phyloP scores from a whole-genome alignment of 2,113 vertebrate genomes.

The Riparia riparia region DNA sequence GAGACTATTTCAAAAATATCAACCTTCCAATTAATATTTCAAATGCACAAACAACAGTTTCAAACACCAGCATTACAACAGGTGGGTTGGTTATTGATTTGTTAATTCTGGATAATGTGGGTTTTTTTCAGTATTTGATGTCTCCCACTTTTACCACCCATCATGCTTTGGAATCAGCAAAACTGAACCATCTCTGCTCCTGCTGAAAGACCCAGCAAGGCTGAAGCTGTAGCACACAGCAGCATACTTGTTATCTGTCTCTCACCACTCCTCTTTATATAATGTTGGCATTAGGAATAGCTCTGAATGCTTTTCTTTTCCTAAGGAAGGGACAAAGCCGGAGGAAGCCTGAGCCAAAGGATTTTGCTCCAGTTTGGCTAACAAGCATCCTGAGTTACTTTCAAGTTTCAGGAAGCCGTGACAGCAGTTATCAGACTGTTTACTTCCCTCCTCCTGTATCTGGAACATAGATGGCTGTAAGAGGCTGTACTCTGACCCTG shows the following conservation, averaged over 20 bases:
- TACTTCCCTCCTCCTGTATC: conserved; percentile 14
- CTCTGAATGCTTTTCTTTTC: neutral
- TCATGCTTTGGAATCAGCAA: fast-evolving
- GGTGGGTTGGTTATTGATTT: conserved; percentile 52
- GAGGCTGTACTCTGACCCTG: neutral
- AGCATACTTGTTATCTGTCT: neutral
- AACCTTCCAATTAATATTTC: conserved; percentile 35
- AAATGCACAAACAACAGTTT: neutral
- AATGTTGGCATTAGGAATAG: neutral
- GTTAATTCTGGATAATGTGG: neutral
- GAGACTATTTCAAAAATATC: conserved; percentile 46
- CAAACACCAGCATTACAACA: conserved; percentile 68
- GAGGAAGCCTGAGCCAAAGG: neutral
- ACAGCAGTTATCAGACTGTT: neutral
- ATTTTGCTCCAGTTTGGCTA: neutral
- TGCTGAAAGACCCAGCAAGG: neutral
- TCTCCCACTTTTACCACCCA: neutral
- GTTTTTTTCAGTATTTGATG: neutral
- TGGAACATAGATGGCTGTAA: neutral
- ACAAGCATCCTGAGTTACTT: neutral
- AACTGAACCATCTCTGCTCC: neutral
- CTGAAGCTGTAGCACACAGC: neutral
- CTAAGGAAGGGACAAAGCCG: neutral
- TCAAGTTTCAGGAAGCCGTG: conserved; percentile 43
- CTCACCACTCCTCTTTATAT: neutral